Base-by-base conservation (phyloP, 2,113 vertebrate genomes). In the Pseudorectes ferrugineus region DNA sequence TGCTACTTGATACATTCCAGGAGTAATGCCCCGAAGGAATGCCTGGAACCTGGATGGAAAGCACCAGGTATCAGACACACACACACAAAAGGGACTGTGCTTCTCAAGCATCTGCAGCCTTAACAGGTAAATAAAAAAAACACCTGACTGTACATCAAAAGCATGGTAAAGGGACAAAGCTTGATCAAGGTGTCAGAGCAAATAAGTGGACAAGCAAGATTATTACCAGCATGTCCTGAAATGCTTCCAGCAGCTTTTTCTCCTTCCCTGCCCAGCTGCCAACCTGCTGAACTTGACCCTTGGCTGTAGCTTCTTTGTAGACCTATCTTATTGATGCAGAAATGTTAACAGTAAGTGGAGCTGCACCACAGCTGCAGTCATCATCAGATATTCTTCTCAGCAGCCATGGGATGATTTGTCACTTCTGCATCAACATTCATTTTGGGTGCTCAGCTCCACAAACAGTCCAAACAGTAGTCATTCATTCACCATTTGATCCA, bases 351-450 rank as follows among this genome's bases (percentile, higher is more conserved):
- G 24, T 38, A 81, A 87, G 38, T 25, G 6, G n/a, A 84, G 24
- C 36, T 86, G 75, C 75, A 66, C 95, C 63, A 70, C 75, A 92
- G 76, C 57, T 95, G 82, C 91, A 93, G 68, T 81, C 73, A 75
- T 85, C 92, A 94, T 85, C 87, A 88, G 57, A 84, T 49, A 72
- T 72, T 92, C 75, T 73, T 45, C 81, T 91, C 86, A 89, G 49
- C 78, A 88, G n/a, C 76, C 68, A 70, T 1, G 2, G 49, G 62
- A 95, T 78, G 46, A 91, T 93, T 95, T 92, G 84, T 89, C 80
- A 81, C 70, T 93, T 78, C 68, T 82, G 38, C 43, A 81, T 95
- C 88, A 77, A 61, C 57, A 78, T 79, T 89, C 67, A 76, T 57
- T 66, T 42, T 29, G 42, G 67, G 62, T 84, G n/a, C 80, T 95